Percentiles rank a stretch among this genome's conserved stretches.
Conservation (phyloP, 1,140 invertebrate species). For the Pollicipes pollicipes region DNA sequence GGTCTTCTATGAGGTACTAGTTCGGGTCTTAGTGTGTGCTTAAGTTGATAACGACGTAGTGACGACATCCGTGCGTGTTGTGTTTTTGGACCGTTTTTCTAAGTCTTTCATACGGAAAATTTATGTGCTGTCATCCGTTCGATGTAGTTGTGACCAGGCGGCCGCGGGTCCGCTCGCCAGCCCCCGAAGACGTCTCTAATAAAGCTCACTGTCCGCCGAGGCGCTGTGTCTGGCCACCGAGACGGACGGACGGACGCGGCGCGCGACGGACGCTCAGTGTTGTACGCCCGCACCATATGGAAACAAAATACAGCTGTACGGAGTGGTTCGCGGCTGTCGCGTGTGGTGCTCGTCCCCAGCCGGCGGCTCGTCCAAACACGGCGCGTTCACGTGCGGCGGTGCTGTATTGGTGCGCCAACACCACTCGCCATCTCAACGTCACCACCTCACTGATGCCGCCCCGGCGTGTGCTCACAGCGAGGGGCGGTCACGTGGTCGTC, state of each 20-base stretch:
- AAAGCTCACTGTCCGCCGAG: background rate
- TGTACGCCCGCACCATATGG: background rate
- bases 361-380: too few species aligned
- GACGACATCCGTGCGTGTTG: background rate
- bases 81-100: conserved; percentile 2
- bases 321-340: background rate
- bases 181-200: background rate
- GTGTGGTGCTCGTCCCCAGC: too few species aligned
- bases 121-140: background rate
- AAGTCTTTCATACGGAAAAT: conserved; percentile 2
- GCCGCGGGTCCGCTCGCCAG: too few species aligned
- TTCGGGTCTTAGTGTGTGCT: conserved; percentile 1
- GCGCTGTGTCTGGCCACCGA: too few species aligned
- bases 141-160: background rate
- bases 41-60: background rate
- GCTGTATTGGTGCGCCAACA: too few species aligned
- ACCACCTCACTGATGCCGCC: too few species aligned
- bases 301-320: background rate
- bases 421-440: too few species aligned
- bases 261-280: background rate
- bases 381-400: too few species aligned
- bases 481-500: too few species aligned
- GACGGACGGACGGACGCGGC: too few species aligned
- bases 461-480: too few species aligned
- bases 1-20: background rate